A percentile compares a stretch with the other conserved stretches of the same genome.
Evolutionary conservation across 1,140 invertebrate species (phyloP).

Genomic region (Pseudomyrmex cubaensis): DNA sequence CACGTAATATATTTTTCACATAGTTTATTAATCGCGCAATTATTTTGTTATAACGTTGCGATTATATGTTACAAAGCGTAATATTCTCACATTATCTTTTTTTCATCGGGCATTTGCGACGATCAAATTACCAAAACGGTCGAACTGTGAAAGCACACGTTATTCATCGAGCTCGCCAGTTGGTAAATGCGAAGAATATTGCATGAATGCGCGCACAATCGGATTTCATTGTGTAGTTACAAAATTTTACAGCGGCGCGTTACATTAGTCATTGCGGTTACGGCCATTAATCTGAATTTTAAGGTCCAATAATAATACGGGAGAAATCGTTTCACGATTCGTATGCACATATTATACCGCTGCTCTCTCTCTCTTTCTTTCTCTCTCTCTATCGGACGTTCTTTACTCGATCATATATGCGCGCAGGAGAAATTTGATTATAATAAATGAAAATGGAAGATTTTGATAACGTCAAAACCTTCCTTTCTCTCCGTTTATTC

Average conservation of each 20-base stretch:
- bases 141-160: constrained; percentile 53
- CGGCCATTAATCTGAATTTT: constrained; percentile 56
- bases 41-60: constrained; percentile 8
- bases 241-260: constrained; percentile 42
- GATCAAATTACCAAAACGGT: constrained; percentile 57
- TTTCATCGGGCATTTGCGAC: constrained; percentile 11
- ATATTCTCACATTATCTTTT: constrained; percentile 46
- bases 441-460: constrained; percentile 2
- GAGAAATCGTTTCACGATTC: constrained; percentile 33
- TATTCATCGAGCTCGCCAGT: constrained; percentile 59
- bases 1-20: background rate
- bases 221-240: constrained; percentile 32
- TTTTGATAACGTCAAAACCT: too few relatives aligned
- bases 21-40: background rate
- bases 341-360: background rate
- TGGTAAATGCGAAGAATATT: constrained; percentile 39
- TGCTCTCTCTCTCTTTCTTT: too few relatives aligned
- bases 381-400: background rate
- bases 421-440: constrained; percentile 8
- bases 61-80: background rate
- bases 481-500: too few relatives aligned
- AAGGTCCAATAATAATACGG: constrained; percentile 31
- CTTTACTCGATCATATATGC: background rate
- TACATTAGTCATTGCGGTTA: constrained; percentile 50
- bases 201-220: constrained; percentile 30